phyloP scores from a whole-genome alignment of 2,113 vertebrate species.

The Alligator mississippiensis region DNA sequence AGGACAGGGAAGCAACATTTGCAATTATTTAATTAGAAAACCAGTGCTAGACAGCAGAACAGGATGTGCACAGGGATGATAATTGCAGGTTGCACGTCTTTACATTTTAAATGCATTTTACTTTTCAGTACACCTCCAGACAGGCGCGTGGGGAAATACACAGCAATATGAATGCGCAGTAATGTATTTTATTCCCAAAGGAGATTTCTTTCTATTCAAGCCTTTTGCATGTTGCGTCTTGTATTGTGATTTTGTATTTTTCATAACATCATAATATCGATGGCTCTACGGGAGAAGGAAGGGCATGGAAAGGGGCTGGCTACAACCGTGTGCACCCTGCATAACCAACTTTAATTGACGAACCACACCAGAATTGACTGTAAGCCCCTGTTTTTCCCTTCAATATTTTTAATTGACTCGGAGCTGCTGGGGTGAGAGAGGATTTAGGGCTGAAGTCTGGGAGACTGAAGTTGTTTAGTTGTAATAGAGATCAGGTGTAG shows the following conservation, averaged over 20 bases:
- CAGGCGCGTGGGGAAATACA: background rate
- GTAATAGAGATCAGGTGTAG: background rate
- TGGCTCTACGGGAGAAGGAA: accelerated
- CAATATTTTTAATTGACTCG: accelerated
- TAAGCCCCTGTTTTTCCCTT: accelerated
- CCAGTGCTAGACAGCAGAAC: conserved; percentile 23
- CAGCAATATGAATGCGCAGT: background rate
- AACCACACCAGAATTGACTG: background rate
- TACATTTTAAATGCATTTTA: background rate
- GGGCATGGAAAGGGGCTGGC: accelerated
- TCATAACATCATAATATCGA: background rate
- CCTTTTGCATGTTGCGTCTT: accelerated
- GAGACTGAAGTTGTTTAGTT: accelerated
- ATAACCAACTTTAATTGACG: background rate
- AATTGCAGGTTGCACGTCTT: background rate
- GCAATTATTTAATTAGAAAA: conserved; percentile 38
- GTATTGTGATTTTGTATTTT: background rate
- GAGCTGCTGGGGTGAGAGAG: background rate
- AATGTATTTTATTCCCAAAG: accelerated
- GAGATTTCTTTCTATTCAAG: background rate
- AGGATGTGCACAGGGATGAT: conserved; percentile 13
- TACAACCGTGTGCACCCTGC: accelerated
- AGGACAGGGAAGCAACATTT: background rate
- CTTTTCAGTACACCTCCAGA: background rate
- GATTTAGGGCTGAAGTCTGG: accelerated